These are phyloP conservation scores for Thaumatotibia leucotreta DNA, from an alignment of 1,140 invertebrate species.

Conservation along the genomic window DNA sequence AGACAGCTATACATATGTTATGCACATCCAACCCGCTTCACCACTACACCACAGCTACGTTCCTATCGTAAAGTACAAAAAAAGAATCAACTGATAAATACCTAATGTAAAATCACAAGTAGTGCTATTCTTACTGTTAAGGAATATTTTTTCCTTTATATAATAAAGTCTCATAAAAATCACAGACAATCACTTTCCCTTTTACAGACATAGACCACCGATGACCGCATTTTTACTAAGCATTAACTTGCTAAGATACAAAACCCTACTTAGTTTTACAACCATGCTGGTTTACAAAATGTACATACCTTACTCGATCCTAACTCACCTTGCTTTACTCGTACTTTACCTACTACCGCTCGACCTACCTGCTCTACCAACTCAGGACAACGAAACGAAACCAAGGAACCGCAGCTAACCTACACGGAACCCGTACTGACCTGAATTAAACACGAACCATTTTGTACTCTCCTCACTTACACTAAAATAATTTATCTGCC, in stretches of 20 bases:
- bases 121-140: conserved; percentile 78
- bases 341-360: conserved; percentile 28
- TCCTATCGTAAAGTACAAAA: conserved; percentile 66
- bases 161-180: conserved; percentile 79
- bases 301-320: conserved; percentile 33
- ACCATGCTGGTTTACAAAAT: conserved; percentile 70
- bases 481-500: conserved; percentile 52
- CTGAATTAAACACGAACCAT: conserved; percentile 21
- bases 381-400: conserved; percentile 4
- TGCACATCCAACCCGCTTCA: conserved; percentile 67
- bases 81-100: conserved; percentile 71
- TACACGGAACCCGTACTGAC: conserved; percentile 34
- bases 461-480: conserved; percentile 64
- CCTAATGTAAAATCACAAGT: conserved; percentile 78
- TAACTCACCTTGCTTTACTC: conserved; percentile 27
- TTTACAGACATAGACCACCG: conserved; percentile 76
- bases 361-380: conserved; percentile 25
- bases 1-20: conserved; percentile 55
- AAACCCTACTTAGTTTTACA: conserved; percentile 78
- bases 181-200: conserved; percentile 77
- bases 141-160: conserved; percentile 73
- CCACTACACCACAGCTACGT: conserved; percentile 47
- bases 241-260: conserved; percentile 75
- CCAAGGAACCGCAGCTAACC: conserved; percentile 49
- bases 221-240: conserved; percentile 67